Conservation (phyloP, 2,113 vertebrate genomes). For the Sorex araneus region DNA sequence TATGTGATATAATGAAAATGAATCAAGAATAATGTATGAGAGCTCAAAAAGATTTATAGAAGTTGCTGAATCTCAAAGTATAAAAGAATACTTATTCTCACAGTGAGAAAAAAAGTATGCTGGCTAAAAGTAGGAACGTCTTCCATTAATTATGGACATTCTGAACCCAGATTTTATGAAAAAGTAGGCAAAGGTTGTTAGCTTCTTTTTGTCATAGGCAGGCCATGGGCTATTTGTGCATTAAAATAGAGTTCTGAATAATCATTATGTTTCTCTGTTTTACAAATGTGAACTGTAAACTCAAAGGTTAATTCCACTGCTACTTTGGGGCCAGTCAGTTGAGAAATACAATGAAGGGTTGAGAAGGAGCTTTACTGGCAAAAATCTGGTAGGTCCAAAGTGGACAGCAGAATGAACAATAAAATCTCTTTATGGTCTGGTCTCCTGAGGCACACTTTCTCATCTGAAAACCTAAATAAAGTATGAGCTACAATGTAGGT, state of each 20-base stretch:
- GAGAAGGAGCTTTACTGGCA: too few species aligned
- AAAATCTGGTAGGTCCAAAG: too few species aligned
- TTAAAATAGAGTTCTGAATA: conserved; percentile 65
- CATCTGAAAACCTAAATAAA: too few species aligned
- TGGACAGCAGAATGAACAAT: too few species aligned
- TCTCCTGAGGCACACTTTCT: too few species aligned
- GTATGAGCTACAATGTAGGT: too few species aligned
- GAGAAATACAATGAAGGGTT: too few species aligned
- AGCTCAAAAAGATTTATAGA: neutral
- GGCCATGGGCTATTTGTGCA: conserved; percentile 64
- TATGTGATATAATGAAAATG: neutral
- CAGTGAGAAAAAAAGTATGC: neutral
- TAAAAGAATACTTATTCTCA: conserved; percentile 40
- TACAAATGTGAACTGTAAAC: conserved; percentile 49
- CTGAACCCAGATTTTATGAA: conserved; percentile 70
- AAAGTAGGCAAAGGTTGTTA: conserved; percentile 77
- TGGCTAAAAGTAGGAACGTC: conserved; percentile 22
- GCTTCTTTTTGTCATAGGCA: conserved; percentile 78
- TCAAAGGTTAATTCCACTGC: too few species aligned
- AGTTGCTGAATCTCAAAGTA: conserved; percentile 62
- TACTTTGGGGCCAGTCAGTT: too few species aligned
- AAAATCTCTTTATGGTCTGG: too few species aligned
- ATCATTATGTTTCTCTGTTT: conserved; percentile 67
- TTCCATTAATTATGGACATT: conserved; percentile 70
- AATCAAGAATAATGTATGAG: neutral